Percentiles rank a stretch among this genome's conserved stretches.
phyloP scores from a whole-genome alignment of 1,140 invertebrate genomes.

The Notospermus geniculatus region DNA sequence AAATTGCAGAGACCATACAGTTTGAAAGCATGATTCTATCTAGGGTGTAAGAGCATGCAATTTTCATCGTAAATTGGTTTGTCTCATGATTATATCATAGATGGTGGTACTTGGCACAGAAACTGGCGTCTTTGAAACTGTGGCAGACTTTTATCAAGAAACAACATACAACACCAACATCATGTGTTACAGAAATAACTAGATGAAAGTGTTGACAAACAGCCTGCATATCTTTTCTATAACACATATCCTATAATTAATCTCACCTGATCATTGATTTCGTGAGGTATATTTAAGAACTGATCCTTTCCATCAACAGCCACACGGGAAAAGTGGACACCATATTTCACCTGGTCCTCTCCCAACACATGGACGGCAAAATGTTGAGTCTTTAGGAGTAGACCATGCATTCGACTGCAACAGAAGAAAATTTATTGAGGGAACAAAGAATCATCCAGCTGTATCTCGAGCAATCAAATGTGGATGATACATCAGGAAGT shows the following conservation, averaged over 20 bases:
- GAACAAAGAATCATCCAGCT: too few species aligned
- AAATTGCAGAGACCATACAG: conserved; percentile 1
- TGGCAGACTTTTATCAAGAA: not conserved
- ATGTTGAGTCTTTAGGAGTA: conserved; percentile 36
- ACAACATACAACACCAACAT: not conserved
- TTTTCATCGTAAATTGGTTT: too few species aligned
- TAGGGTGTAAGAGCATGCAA: too few species aligned
- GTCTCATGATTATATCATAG: too few species aligned
- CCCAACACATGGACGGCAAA: conserved; percentile 51
- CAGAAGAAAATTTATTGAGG: conserved; percentile 12
- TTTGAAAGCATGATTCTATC: too few species aligned
- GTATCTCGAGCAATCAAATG: too few species aligned
- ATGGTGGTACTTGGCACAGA: too few species aligned
- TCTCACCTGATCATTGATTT: conserved; percentile 36
- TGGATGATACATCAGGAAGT: too few species aligned
- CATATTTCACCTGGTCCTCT: conserved; percentile 44
- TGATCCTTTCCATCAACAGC: conserved; percentile 34
- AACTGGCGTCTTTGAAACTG: too few species aligned
- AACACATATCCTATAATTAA: not conserved
- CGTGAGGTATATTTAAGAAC: conserved; percentile 42
- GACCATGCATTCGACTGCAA: conserved; percentile 45
- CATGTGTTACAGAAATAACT: not conserved
- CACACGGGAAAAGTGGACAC: conserved; percentile 43
- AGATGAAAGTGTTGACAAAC: not conserved
- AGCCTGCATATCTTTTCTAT: not conserved